Evolutionary conservation across 2,113 vertebrate genomes (phyloP), one percentile per base, ranked within the genome.

Genomic region (Pachycephala philippinensis): DNA sequence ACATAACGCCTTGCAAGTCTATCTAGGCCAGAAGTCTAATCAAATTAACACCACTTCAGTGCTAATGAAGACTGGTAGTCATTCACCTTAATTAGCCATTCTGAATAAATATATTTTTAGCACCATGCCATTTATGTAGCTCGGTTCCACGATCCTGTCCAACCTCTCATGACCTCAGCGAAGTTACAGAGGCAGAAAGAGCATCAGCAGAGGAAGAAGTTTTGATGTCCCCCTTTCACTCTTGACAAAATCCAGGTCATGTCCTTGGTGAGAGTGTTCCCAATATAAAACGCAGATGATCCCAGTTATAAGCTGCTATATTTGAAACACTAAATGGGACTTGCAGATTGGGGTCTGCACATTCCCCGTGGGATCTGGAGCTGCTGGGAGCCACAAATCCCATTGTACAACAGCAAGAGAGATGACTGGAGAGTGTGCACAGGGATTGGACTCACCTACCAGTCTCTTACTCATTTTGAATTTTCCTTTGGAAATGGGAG

Each of bases 11-110:
- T 95, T 45, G 31, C 64, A 89, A 92, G 70, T 27, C 71, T 96
- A 96, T 97, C 65, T 95, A 95, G 96, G 93, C 79, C 96, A 95
- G 92, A 83, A 96, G 90, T 90, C 88, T 96, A 94, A 96, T 96
- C 95, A 97, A 97, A 96, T 96, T 97, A 96, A 92, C 76, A 82
- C 69, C 83, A 94, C 92, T 92, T 96, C 92, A 95, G 49, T 93
- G 95, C 88, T 95, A 96, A 97, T 95, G 85, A 97, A 93, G 90
- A 81, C 88, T 94, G 92, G 85, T 96, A 94, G 92, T 89, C 56
- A 90, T 89, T 93, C 96, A 92, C 79, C 88, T 92, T 96, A 97
- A 97, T 96, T 96, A 95, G 40, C 80, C 85, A 88, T 94, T 90
- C 88, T 89, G 80, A 92, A 94, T 84, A 92, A 95, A 89, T 90